Conservation (phyloP, 1,140 invertebrate genomes). For the Myzus persicae region DNA sequence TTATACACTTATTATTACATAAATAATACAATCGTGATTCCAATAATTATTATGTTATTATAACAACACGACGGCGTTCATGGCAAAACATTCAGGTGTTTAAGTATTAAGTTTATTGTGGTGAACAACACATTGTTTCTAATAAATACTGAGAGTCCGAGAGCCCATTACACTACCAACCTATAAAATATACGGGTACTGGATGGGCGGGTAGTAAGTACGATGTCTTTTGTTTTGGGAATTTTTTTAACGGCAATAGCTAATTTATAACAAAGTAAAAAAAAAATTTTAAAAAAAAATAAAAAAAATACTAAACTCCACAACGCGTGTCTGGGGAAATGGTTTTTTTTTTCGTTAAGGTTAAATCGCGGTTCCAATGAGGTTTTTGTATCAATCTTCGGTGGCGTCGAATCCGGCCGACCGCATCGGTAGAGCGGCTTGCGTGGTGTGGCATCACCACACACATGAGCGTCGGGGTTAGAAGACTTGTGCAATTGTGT, state of each 20-base stretch:
- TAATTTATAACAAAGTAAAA: background rate
- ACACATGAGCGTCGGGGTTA: background rate
- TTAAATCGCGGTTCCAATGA: slow-evolving; percentile 41
- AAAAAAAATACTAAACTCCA: background rate
- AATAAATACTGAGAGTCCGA: too few species aligned
- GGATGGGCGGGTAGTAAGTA: too few species aligned
- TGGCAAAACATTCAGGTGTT: too few species aligned
- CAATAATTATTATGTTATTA: too few species aligned
- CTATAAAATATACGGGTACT: too few species aligned
- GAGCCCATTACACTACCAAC: too few species aligned
- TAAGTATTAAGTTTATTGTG: too few species aligned
- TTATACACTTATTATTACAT: too few species aligned
- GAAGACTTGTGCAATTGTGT: slow-evolving; percentile 45
- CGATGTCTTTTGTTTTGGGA: background rate
- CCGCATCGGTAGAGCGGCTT: background rate
- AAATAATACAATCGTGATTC: too few species aligned
- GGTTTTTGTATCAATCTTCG: slow-evolving; percentile 48
- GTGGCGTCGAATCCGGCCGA: background rate
- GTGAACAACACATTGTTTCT: too few species aligned
- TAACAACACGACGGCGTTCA: too few species aligned
- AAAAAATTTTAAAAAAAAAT: background rate
- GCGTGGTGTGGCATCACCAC: background rate
- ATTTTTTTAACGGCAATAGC: background rate
- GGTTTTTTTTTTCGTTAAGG: slow-evolving; percentile 26
- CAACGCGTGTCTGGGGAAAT: background rate